Percentiles rank a stretch among this genome's conserved stretches.
phyloP scores from a whole-genome alignment of 2,888 invertebrate genomes.

The Agonum fuliginosum region DNA sequence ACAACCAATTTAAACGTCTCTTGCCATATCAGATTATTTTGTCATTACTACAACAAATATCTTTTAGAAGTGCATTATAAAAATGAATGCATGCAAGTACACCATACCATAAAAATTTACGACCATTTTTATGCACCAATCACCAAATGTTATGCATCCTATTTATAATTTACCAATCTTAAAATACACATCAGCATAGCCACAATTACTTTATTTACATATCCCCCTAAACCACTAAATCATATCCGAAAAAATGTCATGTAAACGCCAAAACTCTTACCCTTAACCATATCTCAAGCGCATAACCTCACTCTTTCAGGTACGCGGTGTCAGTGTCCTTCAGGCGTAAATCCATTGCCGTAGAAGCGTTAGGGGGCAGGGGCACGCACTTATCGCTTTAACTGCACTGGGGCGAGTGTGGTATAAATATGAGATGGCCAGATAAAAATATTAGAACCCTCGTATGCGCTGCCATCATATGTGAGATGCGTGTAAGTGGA shows the following conservation, averaged over 20 bases:
- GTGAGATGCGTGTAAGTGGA: conserved; percentile 44
- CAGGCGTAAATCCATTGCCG: not conserved
- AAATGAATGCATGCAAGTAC: not conserved
- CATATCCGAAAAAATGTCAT: conserved; percentile 7
- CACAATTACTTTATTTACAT: conserved; percentile 36
- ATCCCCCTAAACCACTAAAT: conserved; percentile 28
- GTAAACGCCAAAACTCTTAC: conserved; percentile 1
- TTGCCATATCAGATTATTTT: too few species aligned
- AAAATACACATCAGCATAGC: conserved; percentile 24
- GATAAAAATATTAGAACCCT: conserved; percentile 53
- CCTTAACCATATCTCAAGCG: conserved; percentile 17
- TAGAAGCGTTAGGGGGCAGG: not conserved
- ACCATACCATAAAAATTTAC: not conserved
- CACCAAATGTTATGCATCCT: conserved; percentile 18
- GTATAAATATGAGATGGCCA: conserved; percentile 52
- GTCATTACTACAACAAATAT: too few species aligned
- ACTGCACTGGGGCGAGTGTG: conserved; percentile 20
- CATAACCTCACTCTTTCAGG: not conserved
- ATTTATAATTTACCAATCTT: conserved; percentile 43
- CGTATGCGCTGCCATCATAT: conserved; percentile 24
- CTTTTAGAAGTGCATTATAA: too few species aligned
- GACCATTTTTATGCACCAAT: not conserved
- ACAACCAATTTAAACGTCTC: too few species aligned
- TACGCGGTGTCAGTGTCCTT: not conserved
- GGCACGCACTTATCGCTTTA: conserved; percentile 42